Evolutionary conservation across 2,113 vertebrate genomes (phyloP).

Genomic region (Istiophorus platypterus): DNA sequence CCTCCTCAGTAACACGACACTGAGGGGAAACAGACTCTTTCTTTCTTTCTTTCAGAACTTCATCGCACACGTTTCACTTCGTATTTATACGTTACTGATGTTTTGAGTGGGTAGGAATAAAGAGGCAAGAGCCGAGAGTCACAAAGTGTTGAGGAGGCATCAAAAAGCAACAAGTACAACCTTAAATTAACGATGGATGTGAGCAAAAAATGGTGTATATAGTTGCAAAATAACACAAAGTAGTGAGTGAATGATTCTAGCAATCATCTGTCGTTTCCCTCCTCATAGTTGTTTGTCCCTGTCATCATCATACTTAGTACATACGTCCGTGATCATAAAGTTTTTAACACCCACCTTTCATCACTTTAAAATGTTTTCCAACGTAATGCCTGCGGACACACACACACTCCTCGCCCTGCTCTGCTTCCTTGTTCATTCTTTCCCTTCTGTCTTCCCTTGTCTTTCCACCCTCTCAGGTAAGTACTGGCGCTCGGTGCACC

Average conservation of each 20-base stretch:
- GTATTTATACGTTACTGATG: neutral
- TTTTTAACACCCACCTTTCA: no score
- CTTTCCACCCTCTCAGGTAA: slow-evolving; percentile 80
- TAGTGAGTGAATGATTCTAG: no score
- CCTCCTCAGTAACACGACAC: neutral
- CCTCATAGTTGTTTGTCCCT: no score
- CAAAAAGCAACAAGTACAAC: neutral
- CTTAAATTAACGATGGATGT: neutral
- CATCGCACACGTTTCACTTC: no score
- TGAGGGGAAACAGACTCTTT: neutral
- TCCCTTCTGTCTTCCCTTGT: neutral
- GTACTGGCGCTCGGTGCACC: slow-evolving; percentile 91
- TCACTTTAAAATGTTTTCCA: no score
- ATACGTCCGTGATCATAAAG: no score
- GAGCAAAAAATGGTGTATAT: neutral
- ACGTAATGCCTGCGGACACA: neutral
- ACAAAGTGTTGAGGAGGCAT: no score
- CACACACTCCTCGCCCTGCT: neutral
- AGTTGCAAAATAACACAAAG: no score
- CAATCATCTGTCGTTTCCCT: no score
- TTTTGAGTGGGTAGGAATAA: neutral
- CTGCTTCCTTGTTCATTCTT: neutral
- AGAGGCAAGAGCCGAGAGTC: neutral
- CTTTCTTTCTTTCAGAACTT: no score
- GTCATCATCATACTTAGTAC: no score